Evolutionary conservation across 2,113 vertebrate species (phyloP), one percentile per base, ranked within the genome.

Genomic region (Climacteris rufus): DNA sequence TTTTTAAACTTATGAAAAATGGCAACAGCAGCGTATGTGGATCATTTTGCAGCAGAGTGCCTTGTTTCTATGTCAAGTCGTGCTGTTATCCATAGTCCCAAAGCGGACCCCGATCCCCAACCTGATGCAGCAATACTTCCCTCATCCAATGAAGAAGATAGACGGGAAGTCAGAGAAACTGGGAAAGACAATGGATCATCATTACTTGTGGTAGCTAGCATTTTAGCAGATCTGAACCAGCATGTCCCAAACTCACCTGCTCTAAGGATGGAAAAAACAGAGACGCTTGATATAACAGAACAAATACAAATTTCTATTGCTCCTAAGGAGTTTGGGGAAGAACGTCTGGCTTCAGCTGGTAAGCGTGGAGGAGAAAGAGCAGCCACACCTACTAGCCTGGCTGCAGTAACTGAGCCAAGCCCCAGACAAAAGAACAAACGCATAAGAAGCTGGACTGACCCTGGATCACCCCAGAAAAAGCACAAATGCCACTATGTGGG

Each of bases 401-500:
- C 93, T 76, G 96, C 98, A 60, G 93, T 91, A 84, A 95, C 95
- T 97, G 98, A 99, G 95, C 98, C 98, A 92, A 98, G 98, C 95
- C 98, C 98, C 94, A 99, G 98, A 99, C 99, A 99, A 99, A 99
- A 99, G 98, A 99, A 98, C 98, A 98, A 98, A 96, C 98, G 98
- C 96, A 95, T 97, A 93, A 98, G 99, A 94, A 98, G 98, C 98
- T 98, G 98, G 91, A 97, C 96, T 95, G 99, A 99, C 96, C 98
- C 98, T 8, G 99, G 99, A 93, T 98, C 99, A 86, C 98, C 99
- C 91, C 99, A 98, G 98, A 99, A 99, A 98, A 99, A 99, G 99
- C 99, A 99, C 99, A 99, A 98, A 98, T 99, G 99, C 98, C 98
- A 99, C 98, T 99, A 99, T 98, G 98, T 98, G 97, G 99, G 99